Evolutionary conservation across 2,888 invertebrate genomes (phyloP).

Genomic region (Junonia oenone): DNA sequence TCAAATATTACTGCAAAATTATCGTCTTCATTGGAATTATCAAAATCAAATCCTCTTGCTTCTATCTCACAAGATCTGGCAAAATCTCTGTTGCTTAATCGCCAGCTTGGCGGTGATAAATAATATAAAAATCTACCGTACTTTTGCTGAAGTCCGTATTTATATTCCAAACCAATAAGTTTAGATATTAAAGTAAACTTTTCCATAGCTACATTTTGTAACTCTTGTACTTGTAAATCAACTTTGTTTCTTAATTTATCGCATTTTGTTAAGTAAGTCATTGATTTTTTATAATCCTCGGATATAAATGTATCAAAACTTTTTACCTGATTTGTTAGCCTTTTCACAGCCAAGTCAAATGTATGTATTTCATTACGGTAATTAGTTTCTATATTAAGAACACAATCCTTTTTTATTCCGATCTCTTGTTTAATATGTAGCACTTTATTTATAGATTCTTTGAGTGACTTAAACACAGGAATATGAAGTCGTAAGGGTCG

Average conservation of each 20-base stretch:
- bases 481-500: slow-evolving; percentile 35
- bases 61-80: slow-evolving; percentile 67
- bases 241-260: slow-evolving; percentile 65
- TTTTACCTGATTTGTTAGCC: slow-evolving; percentile 72
- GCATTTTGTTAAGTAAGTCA: slow-evolving; percentile 72
- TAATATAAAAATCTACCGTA: slow-evolving; percentile 84
- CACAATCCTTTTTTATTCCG: slow-evolving; percentile 66
- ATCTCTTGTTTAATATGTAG: slow-evolving; percentile 48
- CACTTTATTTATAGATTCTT: slow-evolving; percentile 39
- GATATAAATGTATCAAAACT: slow-evolving; percentile 81
- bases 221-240: slow-evolving; percentile 56
- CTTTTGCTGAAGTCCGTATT: slow-evolving; percentile 81
- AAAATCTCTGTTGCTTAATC: slow-evolving; percentile 71
- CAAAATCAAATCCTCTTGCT: slow-evolving; percentile 63
- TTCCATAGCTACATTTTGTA: slow-evolving; percentile 59
- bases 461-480: slow-evolving; percentile 49
- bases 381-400: slow-evolving; percentile 76
- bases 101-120: slow-evolving; percentile 82
- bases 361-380: slow-evolving; percentile 71
- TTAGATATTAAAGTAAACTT: slow-evolving; percentile 56
- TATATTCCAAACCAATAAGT: slow-evolving; percentile 81
- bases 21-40: slow-evolving; percentile 54
- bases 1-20: slow-evolving; percentile 60
- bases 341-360: slow-evolving; percentile 64
- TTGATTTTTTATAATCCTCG: slow-evolving; percentile 81